Evolutionary conservation across 2,113 vertebrate species (phyloP).

Genomic region (Toxostoma redivivum): DNA sequence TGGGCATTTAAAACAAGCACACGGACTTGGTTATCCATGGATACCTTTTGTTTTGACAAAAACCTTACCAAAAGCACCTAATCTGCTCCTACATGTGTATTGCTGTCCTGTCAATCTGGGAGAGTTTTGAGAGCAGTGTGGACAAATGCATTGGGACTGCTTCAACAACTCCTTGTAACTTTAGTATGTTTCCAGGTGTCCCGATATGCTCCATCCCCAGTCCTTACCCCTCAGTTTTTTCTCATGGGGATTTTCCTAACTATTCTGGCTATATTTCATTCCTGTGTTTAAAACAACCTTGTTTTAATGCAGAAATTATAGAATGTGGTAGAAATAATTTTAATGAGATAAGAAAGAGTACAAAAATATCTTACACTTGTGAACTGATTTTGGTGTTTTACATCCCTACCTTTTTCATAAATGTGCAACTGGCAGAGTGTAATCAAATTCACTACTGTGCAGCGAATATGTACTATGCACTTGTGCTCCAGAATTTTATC

Average conservation of each 20-base stretch:
- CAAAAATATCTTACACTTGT: neutral
- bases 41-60: neutral
- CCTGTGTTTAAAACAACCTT: neutral
- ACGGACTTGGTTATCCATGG: neutral
- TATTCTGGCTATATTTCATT: neutral
- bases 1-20: neutral
- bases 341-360: neutral
- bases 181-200: neutral
- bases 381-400: neutral
- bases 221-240: neutral
- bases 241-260: neutral
- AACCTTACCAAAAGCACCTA: neutral
- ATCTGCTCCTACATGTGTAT: neutral
- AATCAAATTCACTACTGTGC: neutral
- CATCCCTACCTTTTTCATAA: neutral
- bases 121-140: neutral
- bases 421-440: neutral
- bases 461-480: rapidly evolving
- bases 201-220: neutral
- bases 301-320: neutral
- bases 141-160: neutral
- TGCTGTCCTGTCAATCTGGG: neutral
- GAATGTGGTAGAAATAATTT: neutral
- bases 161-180: neutral
- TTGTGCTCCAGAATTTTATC: neutral